Base-by-base conservation (phyloP, 2,113 vertebrate genomes). In the Epinephelus cyanopodus region DNA sequence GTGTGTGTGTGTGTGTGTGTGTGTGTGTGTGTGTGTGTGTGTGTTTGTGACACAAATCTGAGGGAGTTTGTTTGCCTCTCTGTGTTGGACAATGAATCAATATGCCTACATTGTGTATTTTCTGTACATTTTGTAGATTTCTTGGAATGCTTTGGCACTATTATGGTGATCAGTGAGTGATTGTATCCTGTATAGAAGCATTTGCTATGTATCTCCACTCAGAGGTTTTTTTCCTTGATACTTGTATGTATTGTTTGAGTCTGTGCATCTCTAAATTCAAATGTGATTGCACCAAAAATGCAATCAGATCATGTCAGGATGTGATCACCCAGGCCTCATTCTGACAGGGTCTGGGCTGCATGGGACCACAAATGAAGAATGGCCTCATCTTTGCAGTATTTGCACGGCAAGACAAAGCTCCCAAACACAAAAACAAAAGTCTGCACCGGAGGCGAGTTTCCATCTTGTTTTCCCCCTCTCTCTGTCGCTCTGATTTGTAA, bases 71-170 rank as follows among this genome's bases (percentile, higher is more conserved):
- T 45, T 9, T 75, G 42, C 52, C 60, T 67, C 18, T 56, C 15
- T 62, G 14, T 79, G 53, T 73, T 42, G 14, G 67, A 74, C 72
- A 67, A 42, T 50, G 12, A 47, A 39, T 73, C 70, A 69, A 61
- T 77, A 57, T 45, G 3, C 21, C 13, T 39, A 37, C 14, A 50
- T 65, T 65, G 56, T 66, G n/a, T 33, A 33, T 70, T 25, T 52
- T 4, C 45, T 7, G 2, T 27, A 1, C 7, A 29, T 37, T 37
- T 37, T 37, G 60, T 39, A 39, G 17, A 6, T 68, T 57, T 57
- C 1, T 63, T 29, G 7, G 50, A 27, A 66, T 21, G 27, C 17
- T 45, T 18, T 63, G n/a, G 2, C 60, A 72, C 12, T 45, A 65
- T 45, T 15, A 23, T 65, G 5, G 11, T 45, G 42, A 45, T 45